phyloP scores from a whole-genome alignment of 2,797 vertebrate species.

The Alca torda region DNA sequence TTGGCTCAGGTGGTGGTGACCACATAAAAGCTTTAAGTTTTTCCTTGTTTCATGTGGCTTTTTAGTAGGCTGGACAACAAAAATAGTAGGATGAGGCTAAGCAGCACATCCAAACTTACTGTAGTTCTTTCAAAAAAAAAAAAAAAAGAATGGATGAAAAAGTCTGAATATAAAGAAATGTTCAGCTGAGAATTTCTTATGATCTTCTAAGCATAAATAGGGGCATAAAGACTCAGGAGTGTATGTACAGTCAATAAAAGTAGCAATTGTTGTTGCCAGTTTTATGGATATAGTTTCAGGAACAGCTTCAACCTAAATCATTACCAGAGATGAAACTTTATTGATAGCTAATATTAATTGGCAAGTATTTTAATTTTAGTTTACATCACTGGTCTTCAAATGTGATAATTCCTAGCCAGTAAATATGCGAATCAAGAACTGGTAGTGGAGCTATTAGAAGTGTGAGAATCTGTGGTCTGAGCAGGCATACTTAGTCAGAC shows the following conservation, averaged over 20 bases:
- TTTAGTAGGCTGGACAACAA: conserved; percentile 55
- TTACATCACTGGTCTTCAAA: background rate
- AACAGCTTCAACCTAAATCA: background rate
- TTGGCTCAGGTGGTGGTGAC: conserved; percentile 60
- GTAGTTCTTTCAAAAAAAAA: background rate
- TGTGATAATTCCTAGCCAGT: background rate
- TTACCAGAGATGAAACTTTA: background rate
- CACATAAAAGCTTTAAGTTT: conserved; percentile 60
- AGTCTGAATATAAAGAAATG: background rate
- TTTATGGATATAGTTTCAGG: background rate
- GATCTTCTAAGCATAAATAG: background rate
- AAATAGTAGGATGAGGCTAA: conserved; percentile 28
- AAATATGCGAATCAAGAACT: background rate
- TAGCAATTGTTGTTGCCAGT: background rate
- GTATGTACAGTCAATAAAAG: background rate
- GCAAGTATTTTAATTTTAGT: background rate
- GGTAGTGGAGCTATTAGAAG: background rate
- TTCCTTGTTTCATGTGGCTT: conserved; percentile 68
- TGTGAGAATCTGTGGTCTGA: background rate
- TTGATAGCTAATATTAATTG: background rate
- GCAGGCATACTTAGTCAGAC: background rate
- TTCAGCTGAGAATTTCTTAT: background rate
- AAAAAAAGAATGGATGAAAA: background rate
- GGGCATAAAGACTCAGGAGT: background rate
- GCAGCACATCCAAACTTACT: background rate